Base-by-base conservation (phyloP, 2,888 invertebrate genomes). In the Diplazon laetatorius region DNA sequence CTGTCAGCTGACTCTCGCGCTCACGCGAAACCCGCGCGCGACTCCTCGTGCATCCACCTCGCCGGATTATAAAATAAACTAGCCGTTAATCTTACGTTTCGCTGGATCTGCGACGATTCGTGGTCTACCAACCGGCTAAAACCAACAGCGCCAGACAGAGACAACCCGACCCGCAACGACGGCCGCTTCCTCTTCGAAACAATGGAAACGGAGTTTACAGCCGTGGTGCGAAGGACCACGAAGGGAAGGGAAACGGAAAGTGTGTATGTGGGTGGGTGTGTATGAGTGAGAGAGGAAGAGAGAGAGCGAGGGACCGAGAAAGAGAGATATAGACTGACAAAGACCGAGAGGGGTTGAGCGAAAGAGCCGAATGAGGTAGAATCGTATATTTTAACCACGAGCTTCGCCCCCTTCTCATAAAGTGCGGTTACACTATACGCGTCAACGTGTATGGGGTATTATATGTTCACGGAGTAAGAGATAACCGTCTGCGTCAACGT, bases 301-400 rank as follows among this genome's bases (percentile, higher is more conserved):
- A 16, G 82, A 69, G 65, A 20, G 63, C 30, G 69, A 70, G 72
- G 63, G 39, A 68, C 82, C 55, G 80, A 80, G 63, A 66, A 59
- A 25, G 39, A 39, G n/a, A 44, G 16, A n/a, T n/a, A n/a, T n/a
- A n/a, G n/a, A n/a, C n/a, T n/a, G 44, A 4, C 60, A 59, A 57
- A 60, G 82, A 82, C 86, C 83, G 35, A 2, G 30, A 22, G 20
- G 12, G 22, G 12, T 50, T 12, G 65, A 22, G 65, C 37, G 69
- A 75, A 72, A 74, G 55, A 66, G 83, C 62, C 80, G 80, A 63
- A 68, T 35, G 55, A 72, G 65, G 63, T 83, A 82, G 86, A 84
- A 87, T 86, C 86, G 81, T 88, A 88, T 86, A 88, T 89, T 89
- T 88, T 85, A 86, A 82, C 85, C 84, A 79, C 83, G 50, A 22